Base-by-base conservation (phyloP, 1,140 invertebrate species). In the Callitettix versicolor region DNA sequence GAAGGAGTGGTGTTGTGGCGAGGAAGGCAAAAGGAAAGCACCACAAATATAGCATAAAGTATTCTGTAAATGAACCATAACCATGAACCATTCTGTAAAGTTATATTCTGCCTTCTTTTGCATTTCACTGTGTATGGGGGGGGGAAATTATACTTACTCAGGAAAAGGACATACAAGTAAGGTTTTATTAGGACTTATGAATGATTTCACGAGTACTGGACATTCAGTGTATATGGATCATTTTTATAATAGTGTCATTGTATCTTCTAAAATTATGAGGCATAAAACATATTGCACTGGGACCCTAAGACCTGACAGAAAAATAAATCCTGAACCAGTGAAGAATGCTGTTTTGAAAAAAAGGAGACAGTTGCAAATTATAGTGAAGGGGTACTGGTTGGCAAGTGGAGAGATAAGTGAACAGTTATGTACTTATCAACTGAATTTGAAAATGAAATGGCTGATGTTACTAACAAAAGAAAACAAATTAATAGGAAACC, bases 391-490 rank as follows among this genome's bases (percentile, higher is more conserved):
- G 26, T 17, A 15, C 24, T 24, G 7, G 41, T 51, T 40, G 11
- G 33, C 42, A 50, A 18, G 22, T 55, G 26, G 21, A 40, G 22
- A 21, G 38, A 41, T 56, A 26, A 38, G 41, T 56, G 9, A 49
- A 38, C 20, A 56, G 36, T 26, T 12, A 4, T 12, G 24, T 12
- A 17, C 38, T 14, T 22, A 42, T 26, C n/a, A n/a, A n/a, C n/a
- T n/a, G n/a, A n/a, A n/a, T n/a, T n/a, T n/a, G n/a, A n/a, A n/a
- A n/a, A n/a, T n/a, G 34, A 21, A 33, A 5, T 49, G 20, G 20
- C 50, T 38, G 42, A 60, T 20, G 40, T 53, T 9, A 30, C 5
- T 38, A 67, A 65, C 44, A 49, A 53, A 53, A 53, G 42, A 50
- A 58, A 61, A 7, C 9, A 21, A 15, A 43, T 12, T n/a, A 49